A percentile compares a stretch with the other conserved stretches of the same genome.
Evolutionary conservation across 2,797 vertebrate genomes (phyloP).

Genomic region (Peromyscus nudipes): DNA sequence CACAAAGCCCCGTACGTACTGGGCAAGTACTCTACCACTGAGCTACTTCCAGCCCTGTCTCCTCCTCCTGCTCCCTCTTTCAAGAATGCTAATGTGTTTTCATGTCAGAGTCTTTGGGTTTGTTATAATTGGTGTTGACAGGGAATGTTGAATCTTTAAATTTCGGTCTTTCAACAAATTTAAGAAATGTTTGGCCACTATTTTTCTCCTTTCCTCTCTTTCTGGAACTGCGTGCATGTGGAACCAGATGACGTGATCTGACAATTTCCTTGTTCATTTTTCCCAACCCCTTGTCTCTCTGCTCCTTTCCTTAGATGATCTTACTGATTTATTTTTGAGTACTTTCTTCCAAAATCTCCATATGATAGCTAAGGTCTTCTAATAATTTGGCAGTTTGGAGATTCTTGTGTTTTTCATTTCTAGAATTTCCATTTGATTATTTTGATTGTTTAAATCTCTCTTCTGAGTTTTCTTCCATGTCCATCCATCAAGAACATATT

Average conservation of each 20-base stretch:
- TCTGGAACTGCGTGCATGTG: not conserved
- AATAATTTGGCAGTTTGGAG: not conserved
- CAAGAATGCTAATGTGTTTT: slow-evolving; percentile 9
- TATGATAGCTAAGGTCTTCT: slow-evolving; percentile 32
- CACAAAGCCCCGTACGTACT: not conserved
- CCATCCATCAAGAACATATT: not conserved
- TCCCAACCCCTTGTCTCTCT: not conserved
- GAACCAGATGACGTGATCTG: not conserved
- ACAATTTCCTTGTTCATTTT: not conserved
- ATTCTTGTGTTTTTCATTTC: not conserved
- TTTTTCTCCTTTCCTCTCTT: not conserved
- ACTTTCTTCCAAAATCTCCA: not conserved
- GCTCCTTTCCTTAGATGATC: not conserved
- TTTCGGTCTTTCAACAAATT: slow-evolving; percentile 63
- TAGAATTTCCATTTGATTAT: slow-evolving; percentile 27
- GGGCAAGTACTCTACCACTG: not conserved
- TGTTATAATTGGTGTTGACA: slow-evolving; percentile 50
- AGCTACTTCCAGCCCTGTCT: not conserved
- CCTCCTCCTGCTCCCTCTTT: not conserved
- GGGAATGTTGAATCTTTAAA: slow-evolving; percentile 36
- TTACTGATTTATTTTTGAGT: slow-evolving; percentile 51
- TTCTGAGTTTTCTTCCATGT: slow-evolving; percentile 6
- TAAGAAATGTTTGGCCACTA: slow-evolving; percentile 10
- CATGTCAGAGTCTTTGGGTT: not conserved
- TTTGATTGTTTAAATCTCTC: slow-evolving; percentile 41